Percentiles rank a stretch among this genome's conserved stretches.
Evolutionary conservation across 1,140 invertebrate species (phyloP).

Genomic region (Myzus persicae): DNA sequence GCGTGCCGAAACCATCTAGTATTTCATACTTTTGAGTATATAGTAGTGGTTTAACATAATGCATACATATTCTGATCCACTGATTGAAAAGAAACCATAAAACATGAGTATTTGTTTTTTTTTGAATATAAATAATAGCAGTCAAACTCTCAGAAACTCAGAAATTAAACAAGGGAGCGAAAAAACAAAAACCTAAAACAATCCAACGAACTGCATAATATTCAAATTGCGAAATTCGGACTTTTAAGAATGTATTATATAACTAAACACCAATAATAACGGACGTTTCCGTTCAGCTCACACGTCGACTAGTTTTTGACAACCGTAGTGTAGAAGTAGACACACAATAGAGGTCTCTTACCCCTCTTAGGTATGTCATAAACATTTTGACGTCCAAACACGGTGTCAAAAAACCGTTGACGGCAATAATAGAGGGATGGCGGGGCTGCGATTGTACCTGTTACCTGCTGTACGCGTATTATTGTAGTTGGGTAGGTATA

Average conservation of each 20-base stretch:
- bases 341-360: background rate
- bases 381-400: background rate
- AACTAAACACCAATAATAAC: background rate
- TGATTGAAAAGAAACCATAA: background rate
- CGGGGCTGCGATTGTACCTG: background rate
- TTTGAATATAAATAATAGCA: background rate
- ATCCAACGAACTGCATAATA: background rate
- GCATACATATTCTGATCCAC: background rate
- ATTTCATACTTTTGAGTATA: background rate
- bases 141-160: background rate
- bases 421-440: background rate
- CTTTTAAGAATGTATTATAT: background rate
- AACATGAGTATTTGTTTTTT: background rate
- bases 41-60: background rate
- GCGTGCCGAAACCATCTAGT: background rate
- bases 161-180: background rate
- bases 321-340: background rate
- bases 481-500: background rate
- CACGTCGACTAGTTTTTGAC: background rate
- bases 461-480: background rate
- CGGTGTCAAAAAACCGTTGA: background rate
- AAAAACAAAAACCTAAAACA: background rate
- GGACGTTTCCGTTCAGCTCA: background rate
- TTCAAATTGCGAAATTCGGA: background rate
- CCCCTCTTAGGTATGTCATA: background rate